Evolutionary conservation across 2,797 vertebrate genomes (phyloP).

Genomic region (Sebastes oblongus): DNA sequence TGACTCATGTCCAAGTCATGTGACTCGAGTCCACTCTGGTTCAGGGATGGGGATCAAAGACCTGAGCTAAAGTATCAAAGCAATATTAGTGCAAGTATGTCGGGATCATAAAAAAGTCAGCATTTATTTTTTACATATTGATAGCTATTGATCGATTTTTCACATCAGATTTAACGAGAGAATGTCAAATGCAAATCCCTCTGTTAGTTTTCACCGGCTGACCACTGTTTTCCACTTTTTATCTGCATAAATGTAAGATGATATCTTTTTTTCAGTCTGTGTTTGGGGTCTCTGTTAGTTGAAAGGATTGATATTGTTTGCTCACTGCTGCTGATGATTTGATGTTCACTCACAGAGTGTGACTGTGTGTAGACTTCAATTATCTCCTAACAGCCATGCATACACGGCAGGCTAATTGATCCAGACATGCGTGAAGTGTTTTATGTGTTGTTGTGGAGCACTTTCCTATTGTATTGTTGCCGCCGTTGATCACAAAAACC

Average conservation of each 20-base stretch:
- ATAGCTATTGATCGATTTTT: background rate
- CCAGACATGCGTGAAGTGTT: conserved; percentile 34
- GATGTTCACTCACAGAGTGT: background rate
- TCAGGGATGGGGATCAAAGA: background rate
- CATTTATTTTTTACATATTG: background rate
- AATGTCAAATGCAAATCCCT: background rate
- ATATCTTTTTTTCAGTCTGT: background rate
- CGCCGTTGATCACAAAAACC: conserved; percentile 35
- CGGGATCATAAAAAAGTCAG: background rate
- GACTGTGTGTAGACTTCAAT: conserved; percentile 10
- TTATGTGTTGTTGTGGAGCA: conserved; percentile 23
- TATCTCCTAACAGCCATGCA: conserved; percentile 31
- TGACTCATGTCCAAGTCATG: too few relatives aligned
- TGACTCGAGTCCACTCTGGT: too few relatives aligned
- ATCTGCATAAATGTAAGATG: background rate
- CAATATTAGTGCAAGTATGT: background rate
- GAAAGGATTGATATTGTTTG: background rate
- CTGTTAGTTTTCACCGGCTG: background rate
- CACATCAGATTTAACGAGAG: background rate
- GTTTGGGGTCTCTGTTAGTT: background rate
- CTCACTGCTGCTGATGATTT: conserved; percentile 1
- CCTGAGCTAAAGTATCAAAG: background rate
- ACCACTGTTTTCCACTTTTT: background rate
- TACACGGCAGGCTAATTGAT: conserved; percentile 35
- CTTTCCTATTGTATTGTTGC: conserved; percentile 8